Percentiles rank a stretch among this genome's conserved stretches.
Evolutionary conservation across 1,140 invertebrate species (phyloP).

Genomic region (Nebria ingens): DNA sequence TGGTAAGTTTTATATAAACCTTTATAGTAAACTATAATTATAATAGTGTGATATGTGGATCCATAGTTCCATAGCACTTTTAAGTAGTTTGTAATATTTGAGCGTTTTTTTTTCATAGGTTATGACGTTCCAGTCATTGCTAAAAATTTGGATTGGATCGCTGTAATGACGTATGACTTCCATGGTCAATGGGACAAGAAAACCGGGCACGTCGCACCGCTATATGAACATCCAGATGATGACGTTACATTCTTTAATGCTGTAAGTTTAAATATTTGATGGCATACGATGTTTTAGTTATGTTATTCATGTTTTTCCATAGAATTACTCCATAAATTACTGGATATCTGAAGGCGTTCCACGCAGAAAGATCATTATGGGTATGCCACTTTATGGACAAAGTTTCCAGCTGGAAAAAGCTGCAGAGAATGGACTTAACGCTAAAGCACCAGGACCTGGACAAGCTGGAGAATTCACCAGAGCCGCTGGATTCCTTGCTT

Average conservation of each 20-base stretch:
- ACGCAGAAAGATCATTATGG: constrained; percentile 70
- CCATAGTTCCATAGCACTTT: too few relatives aligned
- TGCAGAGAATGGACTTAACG: constrained; percentile 56
- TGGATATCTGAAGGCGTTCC: constrained; percentile 78
- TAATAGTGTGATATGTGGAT: background rate
- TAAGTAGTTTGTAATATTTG: too few relatives aligned
- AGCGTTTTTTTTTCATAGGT: constrained; percentile 30
- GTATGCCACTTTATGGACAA: constrained; percentile 85
- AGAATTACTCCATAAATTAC: constrained; percentile 80
- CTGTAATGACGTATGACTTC: constrained; percentile 80
- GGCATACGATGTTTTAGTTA: background rate
- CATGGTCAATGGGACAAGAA: constrained; percentile 77
- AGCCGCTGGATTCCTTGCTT: constrained; percentile 76
- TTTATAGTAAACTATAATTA: background rate
- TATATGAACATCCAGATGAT: constrained; percentile 70
- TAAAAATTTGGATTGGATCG: constrained; percentile 70
- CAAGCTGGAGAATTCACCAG: constrained; percentile 69
- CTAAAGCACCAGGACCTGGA: constrained; percentile 61
- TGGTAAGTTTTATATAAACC: constrained; percentile 28
- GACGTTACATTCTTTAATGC: constrained; percentile 59
- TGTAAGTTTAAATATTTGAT: constrained; percentile 38
- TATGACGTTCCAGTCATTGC: constrained; percentile 69
- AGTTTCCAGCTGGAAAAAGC: constrained; percentile 56
- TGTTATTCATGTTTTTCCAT: constrained; percentile 29
- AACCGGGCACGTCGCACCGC: constrained; percentile 73